A percentile compares a stretch with the other conserved stretches of the same genome.
Conservation (phyloP, 2,888 invertebrate genomes). For the Hypomecis punctinalis region DNA sequence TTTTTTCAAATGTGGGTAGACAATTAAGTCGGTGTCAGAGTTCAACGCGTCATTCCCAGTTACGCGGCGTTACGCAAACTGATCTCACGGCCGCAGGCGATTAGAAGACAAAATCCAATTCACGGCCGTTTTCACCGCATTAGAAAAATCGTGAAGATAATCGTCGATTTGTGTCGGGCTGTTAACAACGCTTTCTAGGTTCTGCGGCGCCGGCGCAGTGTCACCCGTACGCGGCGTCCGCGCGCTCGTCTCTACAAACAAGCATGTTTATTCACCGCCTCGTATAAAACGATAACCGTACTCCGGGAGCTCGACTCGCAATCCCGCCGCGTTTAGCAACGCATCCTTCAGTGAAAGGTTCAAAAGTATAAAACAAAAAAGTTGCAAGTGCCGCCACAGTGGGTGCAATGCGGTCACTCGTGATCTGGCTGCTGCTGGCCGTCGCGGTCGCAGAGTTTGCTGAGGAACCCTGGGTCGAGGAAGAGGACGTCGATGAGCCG, state of each 20-base stretch:
- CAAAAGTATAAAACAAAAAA: slow-evolving; percentile 74
- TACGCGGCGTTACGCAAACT: slow-evolving; percentile 61
- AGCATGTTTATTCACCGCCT: slow-evolving; percentile 57
- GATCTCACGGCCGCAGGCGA: slow-evolving; percentile 51
- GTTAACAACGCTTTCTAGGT: slow-evolving; percentile 74
- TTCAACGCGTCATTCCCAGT: slow-evolving; percentile 33
- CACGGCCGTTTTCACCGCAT: slow-evolving; percentile 70
- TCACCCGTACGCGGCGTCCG: slow-evolving; percentile 56
- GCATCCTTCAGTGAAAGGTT: slow-evolving; percentile 72
- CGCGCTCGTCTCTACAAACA: slow-evolving; percentile 60
- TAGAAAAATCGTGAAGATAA: slow-evolving; percentile 71
- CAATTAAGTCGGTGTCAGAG: slow-evolving; percentile 27
- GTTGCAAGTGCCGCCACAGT: slow-evolving; percentile 57
- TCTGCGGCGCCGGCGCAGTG: slow-evolving; percentile 55
- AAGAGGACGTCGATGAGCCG: slow-evolving; percentile 55
- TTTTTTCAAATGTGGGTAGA: slow-evolving; percentile 27
- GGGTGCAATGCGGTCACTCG: slow-evolving; percentile 63
- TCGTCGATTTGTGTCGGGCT: slow-evolving; percentile 62
- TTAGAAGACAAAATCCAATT: slow-evolving; percentile 57
- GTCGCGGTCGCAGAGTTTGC: slow-evolving; percentile 60
- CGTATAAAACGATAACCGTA: slow-evolving; percentile 57
- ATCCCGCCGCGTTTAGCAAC: slow-evolving; percentile 59
- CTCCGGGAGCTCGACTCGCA: slow-evolving; percentile 34
- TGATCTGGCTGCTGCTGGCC: slow-evolving; percentile 59
- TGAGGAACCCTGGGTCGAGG: slow-evolving; percentile 35